Evolutionary conservation across 2,113 vertebrate species (phyloP).

Genomic region (Syngnathus scovelli): DNA sequence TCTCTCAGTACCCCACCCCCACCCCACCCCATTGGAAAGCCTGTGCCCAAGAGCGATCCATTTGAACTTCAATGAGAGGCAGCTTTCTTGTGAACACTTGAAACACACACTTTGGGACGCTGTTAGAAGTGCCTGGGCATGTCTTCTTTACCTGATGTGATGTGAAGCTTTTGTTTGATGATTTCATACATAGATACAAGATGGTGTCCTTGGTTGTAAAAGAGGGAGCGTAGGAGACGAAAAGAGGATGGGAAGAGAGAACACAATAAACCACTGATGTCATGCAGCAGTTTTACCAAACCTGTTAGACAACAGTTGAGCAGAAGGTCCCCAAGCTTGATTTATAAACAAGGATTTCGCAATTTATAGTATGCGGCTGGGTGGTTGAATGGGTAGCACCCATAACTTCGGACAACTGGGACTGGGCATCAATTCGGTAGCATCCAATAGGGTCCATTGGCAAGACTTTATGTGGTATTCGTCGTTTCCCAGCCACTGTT

Average conservation of each 20-base stretch:
- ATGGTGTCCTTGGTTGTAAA: constrained; percentile 44
- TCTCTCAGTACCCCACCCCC: constrained; percentile 1
- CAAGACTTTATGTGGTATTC: too few relatives aligned
- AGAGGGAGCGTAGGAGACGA: constrained; percentile 29
- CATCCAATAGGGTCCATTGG: too few relatives aligned
- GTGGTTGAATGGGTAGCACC: too few relatives aligned
- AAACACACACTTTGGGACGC: constrained; percentile 65
- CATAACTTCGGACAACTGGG: too few relatives aligned
- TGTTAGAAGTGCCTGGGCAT: constrained; percentile 69
- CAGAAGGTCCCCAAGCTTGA: constrained; percentile 2
- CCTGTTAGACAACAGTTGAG: constrained; percentile 32
- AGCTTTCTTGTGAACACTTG: constrained; percentile 71
- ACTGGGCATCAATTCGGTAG: too few relatives aligned
- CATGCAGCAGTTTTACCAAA: constrained; percentile 21
- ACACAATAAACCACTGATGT: constrained; percentile 25
- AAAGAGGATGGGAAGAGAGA: constrained; percentile 9
- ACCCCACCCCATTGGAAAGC: constrained; percentile 47
- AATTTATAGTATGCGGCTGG: too few relatives aligned
- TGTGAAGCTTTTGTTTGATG: constrained; percentile 73
- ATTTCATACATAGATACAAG: constrained; percentile 68
- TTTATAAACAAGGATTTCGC: background rate
- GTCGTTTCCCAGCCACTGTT: too few relatives aligned
- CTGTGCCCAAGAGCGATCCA: constrained; percentile 71
- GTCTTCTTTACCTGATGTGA: constrained; percentile 69
- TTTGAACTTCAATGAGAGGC: constrained; percentile 73